phyloP scores from a whole-genome alignment of 1,140 invertebrate species.

The Tribolium castaneum region DNA sequence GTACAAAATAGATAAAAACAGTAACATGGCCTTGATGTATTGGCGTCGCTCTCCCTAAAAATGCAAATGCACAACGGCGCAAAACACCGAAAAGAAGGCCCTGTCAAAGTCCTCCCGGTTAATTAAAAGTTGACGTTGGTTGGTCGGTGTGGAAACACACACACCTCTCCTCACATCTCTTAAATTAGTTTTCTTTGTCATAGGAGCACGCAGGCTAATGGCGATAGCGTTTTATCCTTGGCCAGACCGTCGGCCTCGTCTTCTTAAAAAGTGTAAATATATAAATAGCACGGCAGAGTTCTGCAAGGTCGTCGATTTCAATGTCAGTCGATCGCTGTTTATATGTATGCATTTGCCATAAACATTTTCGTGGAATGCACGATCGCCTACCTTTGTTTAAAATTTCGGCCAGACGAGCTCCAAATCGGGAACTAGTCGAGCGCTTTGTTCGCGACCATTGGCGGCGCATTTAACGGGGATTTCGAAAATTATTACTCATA shows the following conservation, averaged over 20 bases:
- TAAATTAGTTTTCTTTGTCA: slow-evolving; percentile 42
- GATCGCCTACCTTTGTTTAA: slow-evolving; percentile 41
- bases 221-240: slow-evolving; percentile 41
- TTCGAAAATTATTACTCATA: slow-evolving; percentile 9
- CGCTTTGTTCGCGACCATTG: slow-evolving; percentile 9
- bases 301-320: slow-evolving; percentile 45
- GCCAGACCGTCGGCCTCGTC: slow-evolving; percentile 45
- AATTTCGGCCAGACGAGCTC: slow-evolving; percentile 24
- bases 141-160: slow-evolving; percentile 1
- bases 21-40: neutral
- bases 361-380: slow-evolving; percentile 41
- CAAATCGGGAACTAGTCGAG: slow-evolving; percentile 1
- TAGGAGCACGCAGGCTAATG: slow-evolving; percentile 30
- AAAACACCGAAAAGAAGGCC: neutral
- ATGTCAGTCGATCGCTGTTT: slow-evolving; percentile 43
- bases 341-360: slow-evolving; percentile 42
- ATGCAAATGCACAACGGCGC: neutral
- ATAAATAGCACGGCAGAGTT: slow-evolving; percentile 44
- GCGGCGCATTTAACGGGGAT: neutral
- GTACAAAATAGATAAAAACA: slow-evolving; percentile 16
- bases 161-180: slow-evolving; percentile 22
- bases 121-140: slow-evolving; percentile 22
- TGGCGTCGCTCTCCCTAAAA: neutral
- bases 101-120: slow-evolving; percentile 11
- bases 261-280: slow-evolving; percentile 46